phyloP scores from a whole-genome alignment of 2,797 vertebrate species.

The Garrulus glandarius region DNA sequence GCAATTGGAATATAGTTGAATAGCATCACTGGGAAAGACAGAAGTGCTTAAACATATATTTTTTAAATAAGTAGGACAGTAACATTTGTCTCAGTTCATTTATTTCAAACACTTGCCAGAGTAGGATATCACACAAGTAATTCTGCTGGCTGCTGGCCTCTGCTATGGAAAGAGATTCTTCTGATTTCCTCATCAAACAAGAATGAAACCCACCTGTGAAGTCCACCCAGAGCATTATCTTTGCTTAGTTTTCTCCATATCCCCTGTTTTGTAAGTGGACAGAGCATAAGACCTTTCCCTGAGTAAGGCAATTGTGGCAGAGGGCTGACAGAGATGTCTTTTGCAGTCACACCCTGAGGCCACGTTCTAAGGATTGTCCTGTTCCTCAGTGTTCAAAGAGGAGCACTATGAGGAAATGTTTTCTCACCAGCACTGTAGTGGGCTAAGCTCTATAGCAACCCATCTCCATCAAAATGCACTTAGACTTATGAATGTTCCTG shows the following conservation, averaged over 20 bases:
- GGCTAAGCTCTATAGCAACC: neutral
- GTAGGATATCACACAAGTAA: neutral
- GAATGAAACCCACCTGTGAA: neutral
- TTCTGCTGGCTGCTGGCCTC: neutral
- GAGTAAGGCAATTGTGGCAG: neutral
- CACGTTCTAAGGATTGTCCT: neutral
- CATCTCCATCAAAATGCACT: neutral
- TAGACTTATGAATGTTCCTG: neutral
- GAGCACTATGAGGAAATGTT: neutral
- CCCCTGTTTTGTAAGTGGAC: accelerated
- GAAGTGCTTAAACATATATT: neutral
- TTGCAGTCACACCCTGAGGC: neutral
- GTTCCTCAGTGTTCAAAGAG: neutral
- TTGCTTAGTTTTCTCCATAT: neutral
- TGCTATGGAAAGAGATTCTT: neutral
- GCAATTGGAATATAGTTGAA: neutral
- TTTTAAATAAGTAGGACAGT: neutral
- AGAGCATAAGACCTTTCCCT: neutral
- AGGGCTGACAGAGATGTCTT: neutral
- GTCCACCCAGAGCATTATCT: neutral
- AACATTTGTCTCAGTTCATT: neutral
- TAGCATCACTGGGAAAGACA: neutral
- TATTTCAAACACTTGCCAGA: neutral
- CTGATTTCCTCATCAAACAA: neutral
- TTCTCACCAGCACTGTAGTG: neutral